Evolutionary conservation across 2,888 invertebrate species (phyloP).

Genomic region (Nemotelus nigrinus): DNA sequence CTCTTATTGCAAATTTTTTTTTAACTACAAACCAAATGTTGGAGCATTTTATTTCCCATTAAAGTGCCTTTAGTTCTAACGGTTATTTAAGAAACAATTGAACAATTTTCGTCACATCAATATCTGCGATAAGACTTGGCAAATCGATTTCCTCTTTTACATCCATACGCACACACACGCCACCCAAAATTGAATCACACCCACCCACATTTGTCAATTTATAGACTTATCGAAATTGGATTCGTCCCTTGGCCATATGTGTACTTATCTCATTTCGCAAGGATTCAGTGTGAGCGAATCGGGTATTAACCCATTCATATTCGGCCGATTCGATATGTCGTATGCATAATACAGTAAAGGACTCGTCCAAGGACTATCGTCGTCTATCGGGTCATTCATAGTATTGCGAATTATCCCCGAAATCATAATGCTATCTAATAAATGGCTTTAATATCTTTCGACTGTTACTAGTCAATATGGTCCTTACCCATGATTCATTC

Average conservation of each 20-base stretch:
- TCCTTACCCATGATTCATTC: constrained; percentile 28
- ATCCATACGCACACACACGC: neutral
- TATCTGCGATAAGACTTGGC: constrained; percentile 1
- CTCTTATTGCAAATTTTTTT: no score
- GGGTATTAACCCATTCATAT: constrained; percentile 41
- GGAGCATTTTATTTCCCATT: no score
- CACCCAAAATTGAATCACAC: constrained; percentile 31
- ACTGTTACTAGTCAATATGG: neutral
- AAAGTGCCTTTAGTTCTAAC: no score
- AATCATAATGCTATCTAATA: constrained; percentile 36
- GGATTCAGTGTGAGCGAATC: constrained; percentile 32
- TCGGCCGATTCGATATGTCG: neutral
- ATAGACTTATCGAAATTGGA: constrained; percentile 42
- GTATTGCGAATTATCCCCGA: constrained; percentile 21
- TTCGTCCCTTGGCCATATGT: constrained; percentile 40
- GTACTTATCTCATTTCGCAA: constrained; percentile 34
- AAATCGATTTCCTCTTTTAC: constrained; percentile 37
- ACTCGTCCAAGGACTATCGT: neutral
- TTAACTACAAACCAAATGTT: no score
- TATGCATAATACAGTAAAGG: neutral
- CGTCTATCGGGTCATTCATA: constrained; percentile 5
- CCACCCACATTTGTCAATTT: constrained; percentile 39
- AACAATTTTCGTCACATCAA: neutral
- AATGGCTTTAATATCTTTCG: constrained; percentile 39
- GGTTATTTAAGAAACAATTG: neutral